These are phyloP conservation scores for Athripsodes cinereus DNA, from an alignment of 2,888 invertebrate species.

Conservation along the genomic window DNA sequence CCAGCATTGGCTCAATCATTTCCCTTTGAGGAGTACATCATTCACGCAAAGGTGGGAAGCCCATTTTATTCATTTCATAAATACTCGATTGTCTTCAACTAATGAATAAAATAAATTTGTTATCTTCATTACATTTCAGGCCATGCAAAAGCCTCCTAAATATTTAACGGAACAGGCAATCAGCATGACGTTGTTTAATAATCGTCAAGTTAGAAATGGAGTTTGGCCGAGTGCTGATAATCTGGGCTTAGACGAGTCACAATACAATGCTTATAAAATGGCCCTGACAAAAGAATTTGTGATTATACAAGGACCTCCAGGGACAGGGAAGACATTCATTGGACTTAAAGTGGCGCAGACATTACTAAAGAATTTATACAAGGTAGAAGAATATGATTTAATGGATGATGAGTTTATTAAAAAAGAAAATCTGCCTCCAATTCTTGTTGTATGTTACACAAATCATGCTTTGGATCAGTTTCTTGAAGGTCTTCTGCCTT, in stretches of 20 bases:
- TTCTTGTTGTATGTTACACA: constrained; percentile 75
- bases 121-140: neutral
- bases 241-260: constrained; percentile 58
- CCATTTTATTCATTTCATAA: neutral
- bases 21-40: constrained; percentile 63
- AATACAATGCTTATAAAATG: constrained; percentile 58
- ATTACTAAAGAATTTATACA: constrained; percentile 53
- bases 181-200: neutral
- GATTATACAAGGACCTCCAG: constrained; percentile 83
- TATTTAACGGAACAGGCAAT: neutral
- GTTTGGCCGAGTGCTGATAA: constrained; percentile 44
- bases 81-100: too few species aligned
- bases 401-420: too few species aligned
- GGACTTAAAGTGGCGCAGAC: constrained; percentile 69
- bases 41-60: constrained; percentile 45
- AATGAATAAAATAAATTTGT: too few species aligned
- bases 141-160: neutral
- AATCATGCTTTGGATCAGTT: constrained; percentile 88
- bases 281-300: constrained; percentile 67
- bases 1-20: constrained; percentile 50
- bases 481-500: constrained; percentile 58
- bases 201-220: neutral
- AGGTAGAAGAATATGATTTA: too few species aligned
- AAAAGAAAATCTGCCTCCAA: constrained; percentile 38
- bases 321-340: constrained; percentile 80